Evolutionary conservation across 1,140 invertebrate genomes (phyloP), one percentile per base, ranked within the genome.

Genomic region (Cydia amplana): DNA sequence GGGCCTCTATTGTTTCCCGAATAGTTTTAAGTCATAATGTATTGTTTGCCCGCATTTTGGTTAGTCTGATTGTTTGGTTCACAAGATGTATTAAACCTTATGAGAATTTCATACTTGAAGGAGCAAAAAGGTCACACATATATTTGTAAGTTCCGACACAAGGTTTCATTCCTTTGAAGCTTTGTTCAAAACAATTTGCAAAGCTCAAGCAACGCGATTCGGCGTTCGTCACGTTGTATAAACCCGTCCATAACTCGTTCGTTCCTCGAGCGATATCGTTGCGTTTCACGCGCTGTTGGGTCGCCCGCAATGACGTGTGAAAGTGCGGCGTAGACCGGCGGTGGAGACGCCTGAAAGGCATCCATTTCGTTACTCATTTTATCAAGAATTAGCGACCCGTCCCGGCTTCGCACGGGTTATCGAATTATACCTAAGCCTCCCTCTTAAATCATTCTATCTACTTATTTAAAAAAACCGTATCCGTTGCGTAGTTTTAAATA

Each of bases 121-220:
- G n/a, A 49, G 46, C 46, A 49, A 16, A 49, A 16, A 16, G 46
- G 14, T n/a, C 46, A n/a, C 46, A 49, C 4, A 49, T 49, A 49
- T 32, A 0, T 1, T 4, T 49, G 5, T 16, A 49, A 16, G n/a
- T 20, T 18, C n/a, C 16, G 4, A 9, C 46, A 16, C 46, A 55
- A 55, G n/a, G 4, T 18, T 55, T 55, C 51, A 20, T 18, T 55
- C 51, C 51, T 18, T 55, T 55, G 46, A 55, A 55, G 51, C 51
- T 55, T 55, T 55, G 51, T 55, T 55, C 51, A 18, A 55, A 55
- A 55, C 51, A 55, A 55, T 55, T 18, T 55, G 51, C 1, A 55
- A 55, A n/a, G n/a, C 14, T 55, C 6, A 49, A 3, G 14, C 46
- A 18, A 18, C n/a, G n/a, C 16, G 6, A 16, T 55, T 18, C 4